These are phyloP conservation scores for Anolis sagrei DNA, from an alignment of 2,113 vertebrate species.

Conservation along the genomic window DNA sequence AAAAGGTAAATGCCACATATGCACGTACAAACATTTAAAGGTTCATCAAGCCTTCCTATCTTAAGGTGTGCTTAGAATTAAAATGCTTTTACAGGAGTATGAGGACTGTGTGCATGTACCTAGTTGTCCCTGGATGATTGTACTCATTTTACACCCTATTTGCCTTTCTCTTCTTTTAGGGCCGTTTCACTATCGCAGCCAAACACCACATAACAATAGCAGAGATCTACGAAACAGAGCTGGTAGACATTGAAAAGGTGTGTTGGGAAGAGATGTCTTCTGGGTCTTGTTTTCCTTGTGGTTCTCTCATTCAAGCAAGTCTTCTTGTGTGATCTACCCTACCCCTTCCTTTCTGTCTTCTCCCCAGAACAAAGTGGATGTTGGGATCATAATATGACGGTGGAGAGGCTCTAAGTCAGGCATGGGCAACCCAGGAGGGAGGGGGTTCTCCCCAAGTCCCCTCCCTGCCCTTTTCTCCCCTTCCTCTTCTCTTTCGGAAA, in stretches of 20 bases:
- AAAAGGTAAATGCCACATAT: too few species aligned
- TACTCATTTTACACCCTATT: fast-evolving
- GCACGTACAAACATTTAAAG: too few species aligned
- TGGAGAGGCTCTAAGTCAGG: too few species aligned
- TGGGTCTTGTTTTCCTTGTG: too few species aligned
- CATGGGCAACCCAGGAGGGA: too few species aligned
- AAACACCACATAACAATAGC: slow-evolving; percentile 94
- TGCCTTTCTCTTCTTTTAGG: slow-evolving; percentile 68
- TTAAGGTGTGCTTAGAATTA: background rate
- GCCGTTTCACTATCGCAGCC: slow-evolving; percentile 92
- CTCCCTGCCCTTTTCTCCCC: too few species aligned
- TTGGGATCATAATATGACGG: too few species aligned
- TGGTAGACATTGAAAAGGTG: slow-evolving; percentile 94
- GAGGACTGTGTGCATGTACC: too few species aligned
- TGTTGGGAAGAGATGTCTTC: background rate
- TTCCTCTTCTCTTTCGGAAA: too few species aligned
- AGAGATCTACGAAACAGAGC: slow-evolving; percentile 90
- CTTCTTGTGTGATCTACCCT: background rate
- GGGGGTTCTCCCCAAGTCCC: too few species aligned
- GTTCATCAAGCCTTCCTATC: too few species aligned
- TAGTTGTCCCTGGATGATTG: background rate
- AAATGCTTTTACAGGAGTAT: background rate
- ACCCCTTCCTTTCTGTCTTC: background rate
- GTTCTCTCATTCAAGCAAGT: background rate
- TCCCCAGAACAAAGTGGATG: background rate